Evolutionary conservation across 1,140 invertebrate genomes (phyloP).

Genomic region (Calosoma granatense): DNA sequence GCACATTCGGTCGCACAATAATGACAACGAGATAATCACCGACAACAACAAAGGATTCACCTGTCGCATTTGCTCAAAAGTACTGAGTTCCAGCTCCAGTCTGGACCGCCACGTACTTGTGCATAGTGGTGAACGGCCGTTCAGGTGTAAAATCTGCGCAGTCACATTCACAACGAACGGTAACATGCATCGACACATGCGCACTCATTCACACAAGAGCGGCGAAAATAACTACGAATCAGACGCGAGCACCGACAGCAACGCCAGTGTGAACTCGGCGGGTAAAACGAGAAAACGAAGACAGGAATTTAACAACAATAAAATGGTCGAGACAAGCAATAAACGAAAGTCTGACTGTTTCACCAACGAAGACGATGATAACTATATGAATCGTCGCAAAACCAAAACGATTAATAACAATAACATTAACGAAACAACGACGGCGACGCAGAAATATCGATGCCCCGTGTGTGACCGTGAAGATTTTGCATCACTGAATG

Average conservation of each 20-base stretch:
- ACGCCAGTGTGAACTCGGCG: conserved; percentile 24
- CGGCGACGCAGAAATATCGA: conserved; percentile 23
- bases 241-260: conserved; percentile 35
- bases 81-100: conserved; percentile 65
- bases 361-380: conserved; percentile 16
- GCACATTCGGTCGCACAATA: conserved; percentile 57
- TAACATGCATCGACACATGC: conserved; percentile 78
- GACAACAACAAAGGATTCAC: conserved; percentile 41
- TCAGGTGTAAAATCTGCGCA: conserved; percentile 66
- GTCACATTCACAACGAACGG: conserved; percentile 81
- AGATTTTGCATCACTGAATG: conserved; percentile 47
- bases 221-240: conserved; percentile 33
- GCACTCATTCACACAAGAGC: conserved; percentile 49
- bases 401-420: not conserved
- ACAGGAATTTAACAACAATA: conserved; percentile 35
- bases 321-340: conserved; percentile 21
- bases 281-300: conserved; percentile 23
- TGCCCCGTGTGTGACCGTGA: conserved; percentile 50
- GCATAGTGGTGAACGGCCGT: conserved; percentile 64
- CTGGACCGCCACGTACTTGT: conserved; percentile 65
- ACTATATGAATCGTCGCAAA: not conserved
- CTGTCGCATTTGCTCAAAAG: conserved; percentile 43
- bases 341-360: conserved; percentile 27
- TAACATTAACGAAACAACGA: conserved; percentile 18
- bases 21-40: conserved; percentile 32